phyloP scores from a whole-genome alignment of 2,113 vertebrate genomes.

The Furnarius figulus region DNA sequence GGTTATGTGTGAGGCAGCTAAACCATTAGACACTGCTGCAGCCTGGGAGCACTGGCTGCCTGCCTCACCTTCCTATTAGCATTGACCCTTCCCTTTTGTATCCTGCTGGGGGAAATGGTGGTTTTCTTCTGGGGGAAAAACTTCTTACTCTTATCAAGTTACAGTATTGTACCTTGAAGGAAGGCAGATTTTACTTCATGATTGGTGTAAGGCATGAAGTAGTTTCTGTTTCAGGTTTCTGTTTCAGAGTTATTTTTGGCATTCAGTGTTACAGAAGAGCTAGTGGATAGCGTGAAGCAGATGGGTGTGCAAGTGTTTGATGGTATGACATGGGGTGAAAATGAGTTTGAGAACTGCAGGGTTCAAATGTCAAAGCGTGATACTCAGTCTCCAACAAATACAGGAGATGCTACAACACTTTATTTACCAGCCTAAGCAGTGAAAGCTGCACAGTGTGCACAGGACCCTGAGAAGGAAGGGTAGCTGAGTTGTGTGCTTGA shows the following conservation, averaged over 20 bases:
- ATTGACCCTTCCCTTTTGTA: background rate
- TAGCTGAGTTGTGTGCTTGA: accelerated
- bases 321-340: background rate
- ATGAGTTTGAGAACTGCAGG: background rate
- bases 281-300: background rate
- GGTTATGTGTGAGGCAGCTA: background rate
- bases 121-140: background rate
- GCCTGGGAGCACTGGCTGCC: background rate
- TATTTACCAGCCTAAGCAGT: background rate
- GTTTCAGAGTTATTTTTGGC: background rate
- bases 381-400: background rate
- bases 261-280: background rate
- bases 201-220: background rate
- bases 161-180: background rate
- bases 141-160: background rate
- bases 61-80: background rate
- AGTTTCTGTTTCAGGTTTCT: background rate
- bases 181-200: background rate
- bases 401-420: background rate
- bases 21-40: background rate
- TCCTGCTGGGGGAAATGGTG: background rate
- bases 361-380: background rate
- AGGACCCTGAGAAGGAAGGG: background rate
- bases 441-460: background rate
- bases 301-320: background rate